Conservation (phyloP, 2,888 invertebrate species). For the Scaptomyza parva region DNA sequence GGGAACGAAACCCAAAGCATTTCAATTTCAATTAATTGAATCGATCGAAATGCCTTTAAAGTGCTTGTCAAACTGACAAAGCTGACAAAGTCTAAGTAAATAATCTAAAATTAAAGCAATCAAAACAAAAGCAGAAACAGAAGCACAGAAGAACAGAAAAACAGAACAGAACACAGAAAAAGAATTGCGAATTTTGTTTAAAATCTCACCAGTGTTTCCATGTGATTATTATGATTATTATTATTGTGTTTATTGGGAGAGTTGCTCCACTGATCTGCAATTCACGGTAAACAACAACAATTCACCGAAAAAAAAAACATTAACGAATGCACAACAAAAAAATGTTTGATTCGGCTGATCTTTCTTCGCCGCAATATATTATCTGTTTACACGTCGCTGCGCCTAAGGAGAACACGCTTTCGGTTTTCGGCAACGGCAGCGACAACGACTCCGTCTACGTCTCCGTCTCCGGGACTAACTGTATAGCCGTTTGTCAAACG, state of each 20-base stretch:
- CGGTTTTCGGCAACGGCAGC: not conserved
- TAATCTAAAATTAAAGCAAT: slow-evolving; percentile 32
- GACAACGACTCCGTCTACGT: slow-evolving; percentile 11
- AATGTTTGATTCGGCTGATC: slow-evolving; percentile 25
- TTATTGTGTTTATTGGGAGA: not conserved
- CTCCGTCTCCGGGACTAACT: slow-evolving; percentile 10
- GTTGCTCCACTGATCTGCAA: slow-evolving; percentile 19
- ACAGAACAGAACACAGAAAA: too few relatives aligned
- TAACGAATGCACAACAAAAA: slow-evolving; percentile 40
- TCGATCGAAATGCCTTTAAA: slow-evolving; percentile 30
- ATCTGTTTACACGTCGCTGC: slow-evolving; percentile 36
- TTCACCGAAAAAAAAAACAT: slow-evolving; percentile 33
- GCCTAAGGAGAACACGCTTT: slow-evolving; percentile 21
- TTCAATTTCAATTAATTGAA: slow-evolving; percentile 43
- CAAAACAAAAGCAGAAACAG: slow-evolving; percentile 12
- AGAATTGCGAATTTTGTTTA: too few relatives aligned
- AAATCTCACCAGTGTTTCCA: slow-evolving; percentile 7
- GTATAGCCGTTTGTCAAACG: slow-evolving; percentile 1
- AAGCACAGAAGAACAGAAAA: not conserved
- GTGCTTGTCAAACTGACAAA: slow-evolving; percentile 14
- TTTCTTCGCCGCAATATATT: slow-evolving; percentile 24
- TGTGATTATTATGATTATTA: not conserved
- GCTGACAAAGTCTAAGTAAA: slow-evolving; percentile 33
- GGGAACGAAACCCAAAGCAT: slow-evolving; percentile 10
- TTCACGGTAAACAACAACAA: slow-evolving; percentile 13